These are phyloP conservation scores for Leucophenga varia DNA, from an alignment of 1,140 invertebrate species.

Conservation along the genomic window DNA sequence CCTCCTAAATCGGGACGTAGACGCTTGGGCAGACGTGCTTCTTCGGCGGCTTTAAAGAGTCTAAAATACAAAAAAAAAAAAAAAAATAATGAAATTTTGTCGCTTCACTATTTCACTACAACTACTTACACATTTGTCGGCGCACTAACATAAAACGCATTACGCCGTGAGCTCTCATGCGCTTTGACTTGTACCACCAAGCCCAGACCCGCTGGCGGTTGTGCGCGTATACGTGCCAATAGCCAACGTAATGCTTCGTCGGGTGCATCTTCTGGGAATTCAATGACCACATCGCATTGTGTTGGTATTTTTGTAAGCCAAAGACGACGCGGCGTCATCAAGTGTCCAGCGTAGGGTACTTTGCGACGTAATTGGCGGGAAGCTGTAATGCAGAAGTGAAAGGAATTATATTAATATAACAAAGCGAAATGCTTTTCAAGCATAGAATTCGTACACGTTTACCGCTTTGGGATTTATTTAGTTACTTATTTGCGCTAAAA, in stretches of 20 bases:
- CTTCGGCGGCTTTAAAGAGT: constrained; percentile 85
- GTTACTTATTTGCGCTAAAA: too few relatives aligned
- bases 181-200: constrained; percentile 54
- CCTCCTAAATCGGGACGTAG: constrained; percentile 83
- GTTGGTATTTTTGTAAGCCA: constrained; percentile 76
- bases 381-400: too few relatives aligned
- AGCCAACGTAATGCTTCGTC: constrained; percentile 86
- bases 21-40: constrained; percentile 81
- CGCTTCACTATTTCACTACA: too few relatives aligned
- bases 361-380: constrained; percentile 69
- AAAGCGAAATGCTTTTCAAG: too few relatives aligned
- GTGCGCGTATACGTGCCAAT: constrained; percentile 71
- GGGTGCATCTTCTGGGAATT: constrained; percentile 74
- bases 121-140: constrained; percentile 74
- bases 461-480: too few relatives aligned
- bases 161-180: constrained; percentile 70
- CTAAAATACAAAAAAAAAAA: too few relatives aligned
- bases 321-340: constrained; percentile 71
- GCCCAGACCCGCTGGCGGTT: constrained; percentile 49
- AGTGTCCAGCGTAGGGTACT: constrained; percentile 73
- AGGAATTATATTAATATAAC: too few relatives aligned
- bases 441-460: too few relatives aligned
- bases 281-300: constrained; percentile 83
- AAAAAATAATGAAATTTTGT: constrained; percentile 2
- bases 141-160: constrained; percentile 90